Conservation (phyloP, 2,797 vertebrate species). For the Tokudaia tokunoshimensis region DNA sequence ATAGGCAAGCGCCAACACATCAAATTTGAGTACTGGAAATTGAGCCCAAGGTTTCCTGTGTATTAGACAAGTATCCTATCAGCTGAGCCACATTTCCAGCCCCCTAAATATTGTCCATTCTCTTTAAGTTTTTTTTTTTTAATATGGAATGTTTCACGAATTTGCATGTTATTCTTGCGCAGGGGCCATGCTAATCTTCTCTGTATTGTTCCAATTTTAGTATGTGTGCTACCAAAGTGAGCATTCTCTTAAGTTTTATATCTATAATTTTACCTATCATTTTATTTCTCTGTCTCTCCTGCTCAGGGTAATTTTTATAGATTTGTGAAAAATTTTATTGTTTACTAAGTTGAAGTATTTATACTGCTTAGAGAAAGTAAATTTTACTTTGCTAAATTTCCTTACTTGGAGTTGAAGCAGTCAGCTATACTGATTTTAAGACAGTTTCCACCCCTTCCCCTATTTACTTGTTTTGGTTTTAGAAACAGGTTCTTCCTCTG, state of each 20-base stretch:
- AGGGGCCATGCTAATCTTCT: too few relatives aligned
- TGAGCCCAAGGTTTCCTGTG: neutral
- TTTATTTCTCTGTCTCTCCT: neutral
- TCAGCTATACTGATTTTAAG: neutral
- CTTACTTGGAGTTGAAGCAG: neutral
- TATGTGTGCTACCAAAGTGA: too few relatives aligned
- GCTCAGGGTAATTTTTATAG: conserved; percentile 13
- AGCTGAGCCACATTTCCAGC: neutral
- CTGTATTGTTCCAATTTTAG: too few relatives aligned
- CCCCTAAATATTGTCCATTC: conserved; percentile 20
- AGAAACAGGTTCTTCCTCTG: neutral
- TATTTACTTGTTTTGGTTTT: neutral
- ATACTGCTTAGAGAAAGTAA: conserved; percentile 45
- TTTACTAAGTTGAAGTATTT: neutral
- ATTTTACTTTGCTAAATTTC: neutral
- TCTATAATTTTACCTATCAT: conserved; percentile 21
- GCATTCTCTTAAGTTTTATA: neutral
- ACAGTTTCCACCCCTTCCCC: neutral
- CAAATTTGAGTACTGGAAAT: neutral
- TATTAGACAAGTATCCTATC: neutral
- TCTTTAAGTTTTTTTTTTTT: neutral
- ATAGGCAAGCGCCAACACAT: neutral
- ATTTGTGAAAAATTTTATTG: neutral
- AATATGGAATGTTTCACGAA: too few relatives aligned
- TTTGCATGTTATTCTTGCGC: too few relatives aligned